Evolutionary conservation across 2,113 vertebrate genomes (phyloP), one percentile per base, ranked within the genome.

Genomic region (Phalacrocorax pelagicus): DNA sequence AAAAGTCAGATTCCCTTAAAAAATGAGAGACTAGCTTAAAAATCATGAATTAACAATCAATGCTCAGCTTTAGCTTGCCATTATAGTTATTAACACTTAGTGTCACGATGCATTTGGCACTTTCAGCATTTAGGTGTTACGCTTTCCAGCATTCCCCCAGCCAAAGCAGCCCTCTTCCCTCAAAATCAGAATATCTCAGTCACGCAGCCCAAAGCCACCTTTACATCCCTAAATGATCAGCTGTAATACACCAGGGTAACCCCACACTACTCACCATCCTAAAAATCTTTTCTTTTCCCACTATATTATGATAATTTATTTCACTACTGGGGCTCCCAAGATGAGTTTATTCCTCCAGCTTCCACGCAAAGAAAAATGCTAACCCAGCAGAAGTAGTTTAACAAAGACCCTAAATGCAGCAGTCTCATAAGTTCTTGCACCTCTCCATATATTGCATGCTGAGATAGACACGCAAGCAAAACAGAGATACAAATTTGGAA

Each of bases 301-400:
- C 73, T 77, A 6, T 70, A 82, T 97, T 97, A 94, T 95, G 86
- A 30, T 95, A 94, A 95, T 94, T 85, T 92, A 94, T 94, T 95
- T 91, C 84, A 87, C 86, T 94, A 6, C 52, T 5, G 36, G 46
- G n/a, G 51, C 81, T 95, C 96, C 91, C 92, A 91, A 90, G 71
- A 70, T 80, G 89, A 96, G 70, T 92, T 81, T 46, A 80, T 13
- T 54, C 30, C 96, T 97, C 73, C 63, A 66, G 81, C 78, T 94
- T 96, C 87, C 86, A 91, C 75, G 84, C 42, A 94, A 70, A 54
- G 40, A 72, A 80, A 96, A 95, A 89, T 44, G 81, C 92, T 95
- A 97, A 96, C 88, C 92, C 0, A 6, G 80, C 75, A 94, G 89
- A 81, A 94, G 83, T 12, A 63, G 83, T 91, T 91, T n/a, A 94